Evolutionary conservation across 2,797 vertebrate species (phyloP).

Genomic region (Setipinna tenuifilis): DNA sequence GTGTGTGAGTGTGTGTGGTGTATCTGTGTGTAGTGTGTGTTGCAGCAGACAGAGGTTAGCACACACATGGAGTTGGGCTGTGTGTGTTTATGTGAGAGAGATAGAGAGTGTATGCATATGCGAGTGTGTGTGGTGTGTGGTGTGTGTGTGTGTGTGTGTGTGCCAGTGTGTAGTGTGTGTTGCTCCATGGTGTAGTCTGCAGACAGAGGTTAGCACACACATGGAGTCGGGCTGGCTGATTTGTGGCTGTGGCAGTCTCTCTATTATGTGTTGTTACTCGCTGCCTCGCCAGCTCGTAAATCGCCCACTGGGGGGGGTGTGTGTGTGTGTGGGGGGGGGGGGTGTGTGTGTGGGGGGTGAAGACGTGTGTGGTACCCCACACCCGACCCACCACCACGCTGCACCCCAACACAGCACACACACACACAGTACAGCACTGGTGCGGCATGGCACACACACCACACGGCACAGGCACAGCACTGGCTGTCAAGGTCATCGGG

Average conservation of each 20-base stretch:
- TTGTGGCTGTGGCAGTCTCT: conserved; percentile 44
- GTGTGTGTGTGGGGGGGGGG: not conserved
- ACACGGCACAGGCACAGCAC: not conserved
- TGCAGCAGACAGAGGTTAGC: conserved; percentile 31
- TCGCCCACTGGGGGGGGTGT: conserved; percentile 7
- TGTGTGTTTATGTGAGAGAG: conserved; percentile 11
- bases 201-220: conserved; percentile 33
- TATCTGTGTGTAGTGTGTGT: conserved; percentile 8
- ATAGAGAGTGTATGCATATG: not conserved
- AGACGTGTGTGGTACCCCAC: conserved; percentile 18
- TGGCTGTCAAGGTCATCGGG: conserved; percentile 43
- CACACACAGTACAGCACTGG: too few relatives aligned
- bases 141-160: conserved; percentile 23
- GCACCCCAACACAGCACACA: too few relatives aligned
- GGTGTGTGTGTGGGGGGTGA: not conserved
- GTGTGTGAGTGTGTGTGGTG: conserved; percentile 5
- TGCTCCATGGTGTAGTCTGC: too few relatives aligned
- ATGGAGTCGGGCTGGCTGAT: conserved; percentile 40
- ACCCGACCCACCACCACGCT: not conserved
- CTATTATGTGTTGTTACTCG: conserved; percentile 49
- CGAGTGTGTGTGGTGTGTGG: conserved; percentile 13
- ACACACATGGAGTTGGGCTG: not conserved
- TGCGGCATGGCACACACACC: too few relatives aligned
- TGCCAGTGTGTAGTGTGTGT: conserved; percentile 3
- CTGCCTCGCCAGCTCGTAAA: conserved; percentile 47